These are phyloP conservation scores for Melipona quadrifasciata DNA, from an alignment of 1,140 invertebrate species.

Conservation along the genomic window DNA sequence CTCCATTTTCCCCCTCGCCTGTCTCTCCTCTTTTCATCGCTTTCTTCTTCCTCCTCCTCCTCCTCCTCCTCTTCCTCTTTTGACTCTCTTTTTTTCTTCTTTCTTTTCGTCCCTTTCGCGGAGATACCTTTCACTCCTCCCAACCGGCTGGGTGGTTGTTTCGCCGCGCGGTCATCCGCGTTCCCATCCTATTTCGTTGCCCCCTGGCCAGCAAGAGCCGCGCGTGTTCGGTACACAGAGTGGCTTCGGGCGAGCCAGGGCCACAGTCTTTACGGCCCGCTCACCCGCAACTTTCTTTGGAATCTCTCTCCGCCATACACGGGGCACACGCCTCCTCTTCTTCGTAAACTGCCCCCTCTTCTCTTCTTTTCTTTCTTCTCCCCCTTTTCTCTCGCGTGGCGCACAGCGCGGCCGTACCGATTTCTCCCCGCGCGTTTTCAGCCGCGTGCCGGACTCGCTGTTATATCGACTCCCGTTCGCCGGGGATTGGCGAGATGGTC, in stretches of 20 bases:
- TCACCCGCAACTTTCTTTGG: slow-evolving; percentile 41
- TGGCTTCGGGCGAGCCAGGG: slow-evolving; percentile 35
- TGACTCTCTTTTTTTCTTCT: not conserved
- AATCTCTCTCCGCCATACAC: slow-evolving; percentile 43
- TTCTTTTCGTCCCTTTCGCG: not conserved
- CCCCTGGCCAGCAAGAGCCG: not conserved
- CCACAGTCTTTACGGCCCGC: slow-evolving; percentile 30
- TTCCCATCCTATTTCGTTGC: slow-evolving; percentile 13
- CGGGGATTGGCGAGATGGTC: not conserved
- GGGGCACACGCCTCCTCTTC: slow-evolving; percentile 29
- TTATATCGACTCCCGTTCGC: not conserved
- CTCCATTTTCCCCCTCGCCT: not conserved
- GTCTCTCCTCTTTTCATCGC: too few relatives aligned
- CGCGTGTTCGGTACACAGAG: slow-evolving; percentile 23
- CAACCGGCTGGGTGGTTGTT: not conserved
- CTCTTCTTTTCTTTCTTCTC: not conserved
- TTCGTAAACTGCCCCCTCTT: not conserved
- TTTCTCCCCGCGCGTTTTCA: not conserved
- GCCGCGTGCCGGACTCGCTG: too few relatives aligned
- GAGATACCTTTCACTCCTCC: not conserved
- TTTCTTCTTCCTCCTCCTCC: not conserved
- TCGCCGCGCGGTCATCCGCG: too few relatives aligned
- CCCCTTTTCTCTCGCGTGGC: too few relatives aligned
- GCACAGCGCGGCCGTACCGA: too few relatives aligned
- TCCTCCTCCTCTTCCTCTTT: too few relatives aligned